These are phyloP conservation scores for Petaurus breviceps DNA, from an alignment of 2,113 vertebrate species.

Conservation along the genomic window DNA sequence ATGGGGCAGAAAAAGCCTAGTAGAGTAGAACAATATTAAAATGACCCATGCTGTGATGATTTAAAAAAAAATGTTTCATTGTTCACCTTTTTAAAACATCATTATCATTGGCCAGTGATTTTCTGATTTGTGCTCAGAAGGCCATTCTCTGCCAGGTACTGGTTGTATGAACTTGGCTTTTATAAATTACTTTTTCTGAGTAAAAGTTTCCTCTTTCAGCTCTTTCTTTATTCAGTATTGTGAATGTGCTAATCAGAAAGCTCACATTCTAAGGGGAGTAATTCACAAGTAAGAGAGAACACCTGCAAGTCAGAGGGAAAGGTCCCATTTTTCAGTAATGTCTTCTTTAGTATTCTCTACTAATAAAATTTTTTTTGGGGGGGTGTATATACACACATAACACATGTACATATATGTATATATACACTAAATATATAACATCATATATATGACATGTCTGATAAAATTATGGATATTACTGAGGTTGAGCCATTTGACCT, in stretches of 20 bases:
- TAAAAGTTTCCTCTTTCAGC: neutral
- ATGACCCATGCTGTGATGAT: neutral
- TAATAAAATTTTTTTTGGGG: neutral
- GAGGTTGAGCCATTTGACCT: neutral
- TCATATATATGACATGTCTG: no score
- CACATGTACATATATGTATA: no score
- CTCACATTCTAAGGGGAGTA: neutral
- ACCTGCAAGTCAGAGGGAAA: neutral
- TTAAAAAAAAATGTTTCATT: neutral
- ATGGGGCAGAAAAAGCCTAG: neutral
- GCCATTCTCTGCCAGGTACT: neutral
- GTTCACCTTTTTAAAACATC: neutral
- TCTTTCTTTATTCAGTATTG: neutral
- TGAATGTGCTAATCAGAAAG: neutral
- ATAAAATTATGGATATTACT: neutral
- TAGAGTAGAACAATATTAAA: conserved; percentile 2
- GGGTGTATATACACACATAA: no score
- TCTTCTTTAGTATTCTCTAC: neutral
- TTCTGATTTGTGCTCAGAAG: neutral
- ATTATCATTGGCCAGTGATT: neutral
- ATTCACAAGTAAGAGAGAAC: neutral
- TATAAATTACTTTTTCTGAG: neutral
- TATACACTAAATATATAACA: no score
- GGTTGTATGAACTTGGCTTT: neutral
- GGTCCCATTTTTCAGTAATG: neutral